Evolutionary conservation across 2,797 vertebrate genomes (phyloP).

Genomic region (Alcedo atthis): DNA sequence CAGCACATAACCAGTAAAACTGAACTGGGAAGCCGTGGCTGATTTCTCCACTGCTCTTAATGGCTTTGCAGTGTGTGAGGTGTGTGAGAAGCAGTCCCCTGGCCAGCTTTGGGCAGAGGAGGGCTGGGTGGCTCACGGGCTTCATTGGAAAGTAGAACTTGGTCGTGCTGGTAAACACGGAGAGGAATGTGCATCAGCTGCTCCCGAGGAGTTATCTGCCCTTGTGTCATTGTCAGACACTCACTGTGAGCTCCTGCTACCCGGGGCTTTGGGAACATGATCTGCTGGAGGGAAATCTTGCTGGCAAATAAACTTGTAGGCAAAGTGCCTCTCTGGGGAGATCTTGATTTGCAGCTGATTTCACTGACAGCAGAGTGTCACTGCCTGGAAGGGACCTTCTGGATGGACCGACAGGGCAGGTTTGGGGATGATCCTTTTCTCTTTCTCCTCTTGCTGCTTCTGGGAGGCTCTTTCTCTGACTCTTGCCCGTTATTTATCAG

Average conservation of each 20-base stretch:
- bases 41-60: background rate
- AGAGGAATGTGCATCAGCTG: background rate
- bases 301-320: background rate
- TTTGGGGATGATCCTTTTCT: background rate
- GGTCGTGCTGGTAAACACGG: background rate
- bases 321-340: background rate
- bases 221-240: conserved; percentile 17
- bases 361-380: accelerated
- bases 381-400: background rate
- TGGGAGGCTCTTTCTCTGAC: background rate
- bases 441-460: background rate
- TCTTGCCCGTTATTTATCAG: background rate
- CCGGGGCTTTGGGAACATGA: conserved; percentile 4
- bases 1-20: background rate
- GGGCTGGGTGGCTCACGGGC: background rate
- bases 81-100: background rate
- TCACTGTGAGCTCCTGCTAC: conserved; percentile 8
- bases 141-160: background rate
- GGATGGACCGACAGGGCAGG: background rate
- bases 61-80: background rate
- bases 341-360: background rate
- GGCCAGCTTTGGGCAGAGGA: background rate
- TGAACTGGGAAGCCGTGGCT: background rate
- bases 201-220: background rate
- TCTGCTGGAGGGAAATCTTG: background rate